phyloP scores from a whole-genome alignment of 2,113 vertebrate species.

The Rafetus swinhoei region DNA sequence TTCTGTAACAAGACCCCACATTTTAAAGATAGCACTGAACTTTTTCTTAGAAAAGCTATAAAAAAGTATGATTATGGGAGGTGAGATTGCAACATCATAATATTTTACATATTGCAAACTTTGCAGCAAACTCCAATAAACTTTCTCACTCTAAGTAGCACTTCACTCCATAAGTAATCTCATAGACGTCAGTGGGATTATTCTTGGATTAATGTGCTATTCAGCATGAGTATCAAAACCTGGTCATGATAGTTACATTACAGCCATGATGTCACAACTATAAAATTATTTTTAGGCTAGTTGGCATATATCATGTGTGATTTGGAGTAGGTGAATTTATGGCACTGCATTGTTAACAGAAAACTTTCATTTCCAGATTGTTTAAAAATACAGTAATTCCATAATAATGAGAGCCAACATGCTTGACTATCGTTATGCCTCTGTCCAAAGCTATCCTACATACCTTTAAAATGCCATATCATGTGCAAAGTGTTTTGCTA shows the following conservation, averaged over 20 bases:
- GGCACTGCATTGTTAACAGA: background rate
- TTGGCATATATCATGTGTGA: slow-evolving; percentile 9
- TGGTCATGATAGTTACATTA: background rate
- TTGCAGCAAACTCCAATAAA: background rate
- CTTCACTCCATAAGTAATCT: background rate
- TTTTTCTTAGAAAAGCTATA: background rate
- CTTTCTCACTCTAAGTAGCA: background rate
- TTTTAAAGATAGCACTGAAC: background rate
- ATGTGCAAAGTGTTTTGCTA: slow-evolving; percentile 33
- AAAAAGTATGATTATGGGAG: background rate
- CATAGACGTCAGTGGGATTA: background rate
- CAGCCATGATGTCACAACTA: slow-evolving; percentile 15
- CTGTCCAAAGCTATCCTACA: background rate
- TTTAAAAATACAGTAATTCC: background rate
- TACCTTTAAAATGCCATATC: slow-evolving; percentile 15
- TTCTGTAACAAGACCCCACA: background rate
- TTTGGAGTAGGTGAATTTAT: slow-evolving; percentile 15
- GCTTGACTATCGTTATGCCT: slow-evolving; percentile 26
- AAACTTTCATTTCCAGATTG: background rate
- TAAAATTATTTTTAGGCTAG: slow-evolving; percentile 16
- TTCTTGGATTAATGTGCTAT: background rate
- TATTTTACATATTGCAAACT: background rate
- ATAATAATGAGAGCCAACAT: slow-evolving; percentile 16
- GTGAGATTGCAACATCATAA: background rate
- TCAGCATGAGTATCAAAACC: background rate